Conservation (phyloP, 2,888 invertebrate genomes). For the Campoplex capitator region DNA sequence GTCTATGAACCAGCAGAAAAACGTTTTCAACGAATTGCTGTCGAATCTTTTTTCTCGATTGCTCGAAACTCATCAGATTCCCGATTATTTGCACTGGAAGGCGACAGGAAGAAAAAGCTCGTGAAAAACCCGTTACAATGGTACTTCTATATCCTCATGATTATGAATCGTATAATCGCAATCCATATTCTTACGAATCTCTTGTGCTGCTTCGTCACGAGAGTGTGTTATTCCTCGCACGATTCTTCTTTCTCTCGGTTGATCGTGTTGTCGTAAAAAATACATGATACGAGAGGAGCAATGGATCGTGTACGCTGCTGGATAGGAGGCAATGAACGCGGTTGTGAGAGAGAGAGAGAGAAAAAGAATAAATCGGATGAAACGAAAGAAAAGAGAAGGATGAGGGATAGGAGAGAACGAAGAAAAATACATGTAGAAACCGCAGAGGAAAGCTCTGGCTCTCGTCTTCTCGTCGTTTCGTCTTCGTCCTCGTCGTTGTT, state of each 20-base stretch:
- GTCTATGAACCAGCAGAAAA: neutral
- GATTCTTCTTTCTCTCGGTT: constrained; percentile 47
- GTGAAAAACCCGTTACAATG: constrained; percentile 50
- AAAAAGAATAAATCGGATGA: constrained; percentile 26
- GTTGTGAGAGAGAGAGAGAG: constrained; percentile 2
- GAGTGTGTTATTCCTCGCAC: constrained; percentile 55
- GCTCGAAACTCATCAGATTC: constrained; percentile 35
- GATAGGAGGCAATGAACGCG: constrained; percentile 44
- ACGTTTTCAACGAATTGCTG: neutral
- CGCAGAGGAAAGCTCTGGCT: constrained; percentile 36
- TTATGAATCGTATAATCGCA: constrained; percentile 49
- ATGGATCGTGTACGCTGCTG: constrained; percentile 34
- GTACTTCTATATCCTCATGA: constrained; percentile 3
- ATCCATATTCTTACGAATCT: constrained; percentile 22
- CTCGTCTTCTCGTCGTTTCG: constrained; percentile 39
- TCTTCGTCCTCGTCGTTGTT: constrained; percentile 51
- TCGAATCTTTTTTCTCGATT: neutral
- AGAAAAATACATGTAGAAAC: constrained; percentile 50
- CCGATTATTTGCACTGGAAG: neutral
- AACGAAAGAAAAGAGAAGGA: constrained; percentile 5
- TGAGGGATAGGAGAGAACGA: constrained; percentile 17
- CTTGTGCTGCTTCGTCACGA: constrained; percentile 9
- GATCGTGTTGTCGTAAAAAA: constrained; percentile 41
- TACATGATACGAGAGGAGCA: constrained; percentile 29
- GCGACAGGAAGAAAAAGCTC: constrained; percentile 14